Base-by-base conservation (phyloP, 2,888 invertebrate species). In the Eupithecia inturbata region DNA sequence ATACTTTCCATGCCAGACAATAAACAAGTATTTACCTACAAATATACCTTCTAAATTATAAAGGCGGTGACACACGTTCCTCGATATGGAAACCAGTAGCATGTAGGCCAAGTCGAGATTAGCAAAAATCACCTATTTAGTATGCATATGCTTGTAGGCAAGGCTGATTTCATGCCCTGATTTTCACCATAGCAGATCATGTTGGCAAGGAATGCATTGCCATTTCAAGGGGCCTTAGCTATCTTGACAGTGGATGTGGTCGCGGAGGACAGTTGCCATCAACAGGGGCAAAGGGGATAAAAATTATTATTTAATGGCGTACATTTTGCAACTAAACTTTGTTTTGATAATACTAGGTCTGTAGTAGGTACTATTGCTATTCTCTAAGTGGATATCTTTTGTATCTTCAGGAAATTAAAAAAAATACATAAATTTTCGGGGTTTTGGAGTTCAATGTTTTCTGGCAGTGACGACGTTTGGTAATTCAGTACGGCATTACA, bases 21-120 rank as follows among this genome's bases (percentile, higher is more conserved):
- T n/a, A n/a, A n/a, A n/a, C n/a, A n/a, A n/a, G n/a, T n/a, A n/a
- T n/a, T n/a, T n/a, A n/a, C n/a, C n/a, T n/a, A n/a, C n/a, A n/a
- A n/a, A n/a, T n/a, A n/a, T 45, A 19, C 45, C 45, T 45, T 45
- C 45, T 49, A 49, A n/a, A 74, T 77, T 77, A 69, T 73, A 73
- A 78, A 72, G 70, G 53, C 41, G 26, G 68, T 74, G 77, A 73
- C 71, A 75, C 70, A 75, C 57, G 63, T 45, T 41, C 31, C 79
- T 70, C 62, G 75, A 73, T 70, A 78, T 73, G 76, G 77, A 75
- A 77, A 75, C 75, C 33, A 71, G 77, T 67, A 62, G 31, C 70
- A 77, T 68, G 78, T 79, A 79, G 77, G 77, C 71, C 75, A 74
- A 62, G 66, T 70, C 68, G 45, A 73, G 66, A 74, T 79, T 78